A percentile compares a stretch with the other conserved stretches of the same genome.
Evolutionary conservation across 2,797 vertebrate species (phyloP).

Genomic region (Taenioides sp.): DNA sequence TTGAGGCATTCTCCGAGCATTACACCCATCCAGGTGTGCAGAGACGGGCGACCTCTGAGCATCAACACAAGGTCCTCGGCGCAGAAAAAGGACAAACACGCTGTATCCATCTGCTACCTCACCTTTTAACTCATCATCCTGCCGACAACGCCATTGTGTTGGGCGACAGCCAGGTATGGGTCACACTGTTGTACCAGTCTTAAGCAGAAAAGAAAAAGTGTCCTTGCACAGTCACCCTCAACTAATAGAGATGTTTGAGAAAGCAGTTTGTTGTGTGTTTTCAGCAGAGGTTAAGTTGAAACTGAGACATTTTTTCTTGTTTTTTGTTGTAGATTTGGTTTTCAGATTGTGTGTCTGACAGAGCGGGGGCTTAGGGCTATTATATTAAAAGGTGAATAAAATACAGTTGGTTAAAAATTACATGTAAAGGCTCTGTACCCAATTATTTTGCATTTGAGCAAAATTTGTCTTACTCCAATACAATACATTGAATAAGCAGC

Average conservation of each 20-base stretch:
- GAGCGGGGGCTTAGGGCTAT: no score
- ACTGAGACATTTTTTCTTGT: no score
- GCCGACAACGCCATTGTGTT: slow-evolving; percentile 40
- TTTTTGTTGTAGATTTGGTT: no score
- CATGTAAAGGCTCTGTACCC: no score
- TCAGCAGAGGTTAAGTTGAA: not conserved
- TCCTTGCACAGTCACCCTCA: slow-evolving; percentile 29
- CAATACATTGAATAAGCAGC: no score
- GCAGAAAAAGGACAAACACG: slow-evolving; percentile 49
- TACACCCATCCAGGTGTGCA: slow-evolving; percentile 33
- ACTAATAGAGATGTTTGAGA: slow-evolving; percentile 13
- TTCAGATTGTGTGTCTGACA: no score
- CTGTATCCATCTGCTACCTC: slow-evolving; percentile 57
- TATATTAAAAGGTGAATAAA: no score
- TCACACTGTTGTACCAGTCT: slow-evolving; percentile 21
- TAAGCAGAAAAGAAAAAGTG: slow-evolving; percentile 9
- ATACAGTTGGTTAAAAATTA: no score
- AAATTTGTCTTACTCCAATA: no score
- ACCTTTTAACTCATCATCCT: slow-evolving; percentile 52
- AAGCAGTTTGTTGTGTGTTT: not conserved
- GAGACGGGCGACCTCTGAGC: not conserved
- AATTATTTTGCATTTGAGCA: no score
- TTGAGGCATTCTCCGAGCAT: slow-evolving; percentile 24
- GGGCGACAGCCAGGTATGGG: slow-evolving; percentile 42
- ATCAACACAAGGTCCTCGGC: slow-evolving; percentile 29